Evolutionary conservation across 37 sponge, comb jelly and placozoan species (phyloP), one percentile per base, ranked within the genome.

Genomic region (Corticium candelabrum): DNA sequence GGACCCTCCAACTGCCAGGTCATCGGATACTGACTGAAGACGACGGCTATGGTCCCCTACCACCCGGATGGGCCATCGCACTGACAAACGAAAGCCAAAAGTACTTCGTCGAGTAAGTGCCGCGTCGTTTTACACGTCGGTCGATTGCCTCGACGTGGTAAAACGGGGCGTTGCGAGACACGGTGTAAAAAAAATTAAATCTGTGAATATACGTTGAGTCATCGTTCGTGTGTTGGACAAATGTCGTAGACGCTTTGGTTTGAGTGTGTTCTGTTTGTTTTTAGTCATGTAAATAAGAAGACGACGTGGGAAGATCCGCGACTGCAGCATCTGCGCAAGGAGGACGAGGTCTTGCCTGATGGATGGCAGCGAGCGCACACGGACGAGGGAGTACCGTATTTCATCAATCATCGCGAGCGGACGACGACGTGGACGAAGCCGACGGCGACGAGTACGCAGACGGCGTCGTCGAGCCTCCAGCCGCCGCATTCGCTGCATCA

Each of bases 231-330:
- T n/a, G n/a, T n/a, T n/a, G n/a, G n/a, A n/a, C n/a, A n/a, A n/a
- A n/a, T n/a, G n/a, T n/a, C n/a, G n/a, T n/a, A n/a, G n/a, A n/a
- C n/a, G n/a, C n/a, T n/a, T n/a, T n/a, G n/a, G n/a, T n/a, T n/a
- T n/a, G n/a, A n/a, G 62, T 21, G 62, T 21, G 62, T 21, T 50
- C 21, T 50, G 15, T 21, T 21, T 50, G 15, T 21, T 21, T 50
- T 21, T 50, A 50, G 62, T 21, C 62, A 50, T 50, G 21, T 21
- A 50, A 50, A 11, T 21, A 50, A 50, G 21, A 21, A 11, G 62
- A 50, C 62, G 62, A 50, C 62, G 62, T 50, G 62, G 62, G 15
- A 50, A 21, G 62, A 50, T 50, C 62, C 62, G 62, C 62, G 62
- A 27, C 11, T 50, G 62, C 62, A 50, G 62, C 11, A 50, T 50